These are phyloP conservation scores for Macrosteles quadrilineatus DNA, from an alignment of 1,140 invertebrate species.

Conservation along the genomic window DNA sequence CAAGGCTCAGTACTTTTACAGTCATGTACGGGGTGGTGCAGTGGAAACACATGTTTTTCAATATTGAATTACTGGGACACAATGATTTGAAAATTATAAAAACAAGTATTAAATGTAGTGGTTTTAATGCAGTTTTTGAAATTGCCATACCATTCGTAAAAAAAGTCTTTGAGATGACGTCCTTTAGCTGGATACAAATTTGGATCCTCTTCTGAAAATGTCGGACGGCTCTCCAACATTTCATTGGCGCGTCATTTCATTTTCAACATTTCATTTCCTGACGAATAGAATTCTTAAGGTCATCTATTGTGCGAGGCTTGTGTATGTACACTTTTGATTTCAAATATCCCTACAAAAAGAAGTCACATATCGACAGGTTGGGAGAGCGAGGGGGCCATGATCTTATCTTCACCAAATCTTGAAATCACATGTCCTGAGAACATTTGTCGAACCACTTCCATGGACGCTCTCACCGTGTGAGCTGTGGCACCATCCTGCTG, in stretches of 20 bases:
- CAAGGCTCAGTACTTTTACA: too few relatives aligned
- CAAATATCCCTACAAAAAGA: background rate
- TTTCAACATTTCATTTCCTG: conserved; percentile 32
- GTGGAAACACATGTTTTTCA: too few relatives aligned
- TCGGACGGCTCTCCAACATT: conserved; percentile 15
- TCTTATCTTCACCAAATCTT: conserved; percentile 12
- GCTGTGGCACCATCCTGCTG: too few relatives aligned
- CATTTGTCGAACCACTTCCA: too few relatives aligned
- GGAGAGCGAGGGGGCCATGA: background rate
- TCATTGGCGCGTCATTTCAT: conserved; percentile 22
- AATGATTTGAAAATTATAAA: too few relatives aligned
- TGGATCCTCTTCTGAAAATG: background rate
- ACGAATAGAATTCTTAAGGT: conserved; percentile 36
- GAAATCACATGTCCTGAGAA: conserved; percentile 1
- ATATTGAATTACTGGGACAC: too few relatives aligned
- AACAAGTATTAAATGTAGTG: too few relatives aligned
- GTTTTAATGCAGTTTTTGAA: too few relatives aligned
- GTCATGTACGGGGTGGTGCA: too few relatives aligned
- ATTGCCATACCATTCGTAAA: too few relatives aligned
- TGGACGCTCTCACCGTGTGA: too few relatives aligned
- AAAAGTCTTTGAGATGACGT: background rate
- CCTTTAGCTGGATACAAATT: conserved; percentile 7
- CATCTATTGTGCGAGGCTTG: conserved; percentile 18
- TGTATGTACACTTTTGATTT: conserved; percentile 13
- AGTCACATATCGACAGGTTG: background rate